Conservation (phyloP, 2,113 vertebrate species). For the Antechinus flavipes region DNA sequence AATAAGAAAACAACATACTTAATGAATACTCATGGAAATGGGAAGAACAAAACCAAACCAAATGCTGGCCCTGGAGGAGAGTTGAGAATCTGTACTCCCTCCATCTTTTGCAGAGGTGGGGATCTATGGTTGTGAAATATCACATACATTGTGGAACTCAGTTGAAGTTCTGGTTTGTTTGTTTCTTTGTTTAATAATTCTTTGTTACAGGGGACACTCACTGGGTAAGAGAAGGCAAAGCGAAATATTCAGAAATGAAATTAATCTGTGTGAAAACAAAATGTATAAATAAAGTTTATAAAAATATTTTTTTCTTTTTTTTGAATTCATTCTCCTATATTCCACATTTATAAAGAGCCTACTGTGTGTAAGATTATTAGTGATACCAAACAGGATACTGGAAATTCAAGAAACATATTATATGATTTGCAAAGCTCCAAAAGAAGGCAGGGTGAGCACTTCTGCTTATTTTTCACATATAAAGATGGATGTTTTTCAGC, state of each 20-base stretch:
- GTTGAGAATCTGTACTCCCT: not conserved
- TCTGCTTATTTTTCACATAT: not conserved
- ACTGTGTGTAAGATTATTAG: not conserved
- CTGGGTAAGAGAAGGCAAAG: not conserved
- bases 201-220: not conserved
- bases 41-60: not conserved
- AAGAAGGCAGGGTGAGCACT: not conserved
- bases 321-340: not conserved
- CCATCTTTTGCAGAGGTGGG: not conserved
- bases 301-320: not conserved
- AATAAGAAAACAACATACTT: not conserved
- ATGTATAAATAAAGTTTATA: not conserved
- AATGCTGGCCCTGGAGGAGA: not conserved
- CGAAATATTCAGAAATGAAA: not conserved
- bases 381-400: not conserved
- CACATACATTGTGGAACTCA: not conserved
- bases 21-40: not conserved
- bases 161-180: not conserved
- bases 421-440: not conserved
- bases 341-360: not conserved
- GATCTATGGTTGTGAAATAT: not conserved
- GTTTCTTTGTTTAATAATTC: not conserved
- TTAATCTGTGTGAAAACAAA: not conserved
- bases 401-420: not conserved
- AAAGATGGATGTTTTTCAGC: conserved; percentile 19